Base-by-base conservation (phyloP, 2,797 vertebrate species). In the Cichlasoma orientale region DNA sequence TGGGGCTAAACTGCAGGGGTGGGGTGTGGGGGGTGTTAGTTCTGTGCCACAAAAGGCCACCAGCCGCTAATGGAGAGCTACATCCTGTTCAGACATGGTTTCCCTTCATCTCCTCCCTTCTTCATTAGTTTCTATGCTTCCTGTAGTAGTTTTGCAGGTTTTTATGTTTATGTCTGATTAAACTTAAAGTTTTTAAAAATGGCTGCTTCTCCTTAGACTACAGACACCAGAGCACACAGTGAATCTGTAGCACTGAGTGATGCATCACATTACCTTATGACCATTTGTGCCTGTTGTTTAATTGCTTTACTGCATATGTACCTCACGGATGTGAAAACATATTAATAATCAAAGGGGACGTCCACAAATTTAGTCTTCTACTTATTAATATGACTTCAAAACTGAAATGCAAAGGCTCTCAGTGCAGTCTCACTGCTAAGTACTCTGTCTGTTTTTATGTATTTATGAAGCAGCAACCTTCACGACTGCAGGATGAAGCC, bases 1-100 rank as follows among this genome's bases (percentile, higher is more conserved):
- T 2, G 36, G 44, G 36, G 7, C 58, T 69, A 29, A 61, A 38
- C 61, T 66, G 16, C 61, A 18, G 38, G 61, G 23, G 61, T 23
- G 57, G 38, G 38, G 21, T 38, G 44, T n/a, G n/a, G n/a, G n/a
- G n/a, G n/a, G n/a, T n/a, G n/a, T n/a, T 66, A 66, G 44, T 7
- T 47, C 38, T 47, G 61, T 59, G 70, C 41, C 53, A 55, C 77
- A 4, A 70, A 76, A 69, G 50, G 21, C 69, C 73, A 78, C 63
- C 58, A 74, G 76, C 63, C 54, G 2, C 75, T 4, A 72, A 56
- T 52, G 70, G 29, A 78, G 13, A 21, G 50, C 74, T 72, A 19
- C 66, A 25, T 61, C 63, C 29, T 54, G 14, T 21, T 78, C 31
- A 44, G 75, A 52, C 54, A 33, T 72, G 27, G 31, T 56, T 68